Evolutionary conservation across 2,888 invertebrate species (phyloP), one percentile per base, ranked within the genome.

Genomic region (Pseudanteris insignis): DNA sequence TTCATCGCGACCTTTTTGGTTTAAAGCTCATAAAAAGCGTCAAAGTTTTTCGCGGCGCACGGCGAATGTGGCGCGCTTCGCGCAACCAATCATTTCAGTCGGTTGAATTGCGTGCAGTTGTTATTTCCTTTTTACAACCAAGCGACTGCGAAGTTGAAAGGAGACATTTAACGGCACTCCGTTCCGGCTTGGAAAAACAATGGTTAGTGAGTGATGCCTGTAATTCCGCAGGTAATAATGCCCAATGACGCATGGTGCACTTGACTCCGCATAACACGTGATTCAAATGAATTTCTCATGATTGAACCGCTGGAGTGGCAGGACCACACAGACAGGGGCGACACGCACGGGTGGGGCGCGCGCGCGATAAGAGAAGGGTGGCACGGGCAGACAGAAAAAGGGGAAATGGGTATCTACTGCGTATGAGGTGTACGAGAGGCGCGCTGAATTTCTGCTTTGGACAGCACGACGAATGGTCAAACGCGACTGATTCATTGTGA

Each of bases 251-350:
- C 54, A 18, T 40, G 34, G 38, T 40, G 46, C 55, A 47, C 55
- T 55, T 55, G 55, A 46, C 46, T 44, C 32, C 8, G 21, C 38
- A 24, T 46, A 40, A 47, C 55, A 55, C 40, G 55, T 47, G 55
- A 40, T 46, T 40, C 55, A 47, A 55, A 55, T 40, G 55, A 55
- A 55, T 55, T 55, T 55, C 55, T 55, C 34, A 55, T 55, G 47
- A 54, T 54, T 40, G 54, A 46, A 28, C n/a, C 41, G 51, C 6
- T 44, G 12, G 44, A 13, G 21, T 32, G 30, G n/a, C 6, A 38
- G 21, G 25, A 21, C 28, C 40, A 8, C 51, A 21, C 33, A 24
- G 32, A 18, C 14, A 43, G 24, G n/a, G n/a, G n/a, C n/a, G n/a
- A n/a, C n/a, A 28, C 28, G 51, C 11, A n/a, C 8, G 14, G 10